Conservation (phyloP, 2,797 vertebrate species). For the Neoniphon sammara region DNA sequence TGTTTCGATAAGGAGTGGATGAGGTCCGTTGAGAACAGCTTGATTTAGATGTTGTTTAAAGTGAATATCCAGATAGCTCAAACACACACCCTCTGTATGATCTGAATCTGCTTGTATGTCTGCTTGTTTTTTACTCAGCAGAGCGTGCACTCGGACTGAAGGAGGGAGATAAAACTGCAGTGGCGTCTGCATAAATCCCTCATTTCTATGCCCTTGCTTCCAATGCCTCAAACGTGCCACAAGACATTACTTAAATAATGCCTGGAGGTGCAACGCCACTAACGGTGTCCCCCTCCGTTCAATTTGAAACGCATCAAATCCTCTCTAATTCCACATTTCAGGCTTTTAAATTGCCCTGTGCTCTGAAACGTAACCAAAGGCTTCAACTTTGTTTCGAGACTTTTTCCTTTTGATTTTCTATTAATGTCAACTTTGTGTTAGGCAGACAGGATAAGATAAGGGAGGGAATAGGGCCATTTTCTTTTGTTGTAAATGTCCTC, state of each 20-base stretch:
- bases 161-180: constrained; percentile 74
- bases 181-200: constrained; percentile 79
- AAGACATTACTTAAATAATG: constrained; percentile 84
- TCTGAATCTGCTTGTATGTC: constrained; percentile 80
- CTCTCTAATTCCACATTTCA: constrained; percentile 84
- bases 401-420: constrained; percentile 80
- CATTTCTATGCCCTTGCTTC: constrained; percentile 77
- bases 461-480: constrained; percentile 72
- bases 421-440: constrained; percentile 82
- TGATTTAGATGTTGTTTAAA: constrained; percentile 85
- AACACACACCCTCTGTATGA: constrained; percentile 80
- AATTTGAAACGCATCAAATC: constrained; percentile 86
- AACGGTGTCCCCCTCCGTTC: constrained; percentile 79
- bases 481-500: constrained; percentile 77
- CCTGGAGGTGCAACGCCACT: constrained; percentile 79
- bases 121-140: constrained; percentile 70
- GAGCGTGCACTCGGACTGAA: constrained; percentile 66
- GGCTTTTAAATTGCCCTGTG: constrained; percentile 84
- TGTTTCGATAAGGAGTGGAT: constrained; percentile 84
- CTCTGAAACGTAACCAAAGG: constrained; percentile 82
- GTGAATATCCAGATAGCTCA: constrained; percentile 84
- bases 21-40: constrained; percentile 78
- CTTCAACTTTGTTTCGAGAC: constrained; percentile 81
- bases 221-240: constrained; percentile 81
- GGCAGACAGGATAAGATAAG: constrained; percentile 68